These are phyloP conservation scores for Trichacis sp. DNA, from an alignment of 2,888 invertebrate genomes.

Conservation along the genomic window DNA sequence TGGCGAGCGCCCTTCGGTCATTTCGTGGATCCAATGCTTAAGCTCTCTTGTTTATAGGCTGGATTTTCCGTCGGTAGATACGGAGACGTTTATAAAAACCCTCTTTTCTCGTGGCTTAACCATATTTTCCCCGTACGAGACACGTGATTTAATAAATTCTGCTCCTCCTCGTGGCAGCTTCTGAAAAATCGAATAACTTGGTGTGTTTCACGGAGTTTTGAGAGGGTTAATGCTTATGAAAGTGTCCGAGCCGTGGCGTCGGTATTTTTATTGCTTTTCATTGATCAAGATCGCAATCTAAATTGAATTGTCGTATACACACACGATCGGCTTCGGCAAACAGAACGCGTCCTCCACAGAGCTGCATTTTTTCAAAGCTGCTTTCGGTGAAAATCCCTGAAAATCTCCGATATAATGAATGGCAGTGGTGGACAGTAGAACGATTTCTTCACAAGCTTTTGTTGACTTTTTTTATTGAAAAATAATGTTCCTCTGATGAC, in stretches of 20 bases:
- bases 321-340: conserved; percentile 48
- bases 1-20: conserved; percentile 57
- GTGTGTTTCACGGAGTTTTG: not conserved
- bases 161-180: too few species aligned
- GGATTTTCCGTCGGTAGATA: conserved; percentile 50
- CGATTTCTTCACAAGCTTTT: not conserved
- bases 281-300: conserved; percentile 63
- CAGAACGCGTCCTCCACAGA: conserved; percentile 35
- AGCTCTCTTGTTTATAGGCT: conserved; percentile 62
- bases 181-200: too few species aligned
- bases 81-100: conserved; percentile 17
- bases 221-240: conserved; percentile 35
- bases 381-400: conserved; percentile 50
- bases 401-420: conserved; percentile 45
- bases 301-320: conserved; percentile 55
- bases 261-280: conserved; percentile 52
- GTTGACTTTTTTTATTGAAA: conserved; percentile 2
- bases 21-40: conserved; percentile 55
- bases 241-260: too few species aligned
- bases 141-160: too few species aligned
- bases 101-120: too few species aligned
- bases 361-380: conserved; percentile 49
- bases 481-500: conserved; percentile 4
- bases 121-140: too few species aligned
- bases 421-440: not conserved